These are phyloP conservation scores for Cavia aperea DNA, from an alignment of 2,113 vertebrate species.

Conservation along the genomic window DNA sequence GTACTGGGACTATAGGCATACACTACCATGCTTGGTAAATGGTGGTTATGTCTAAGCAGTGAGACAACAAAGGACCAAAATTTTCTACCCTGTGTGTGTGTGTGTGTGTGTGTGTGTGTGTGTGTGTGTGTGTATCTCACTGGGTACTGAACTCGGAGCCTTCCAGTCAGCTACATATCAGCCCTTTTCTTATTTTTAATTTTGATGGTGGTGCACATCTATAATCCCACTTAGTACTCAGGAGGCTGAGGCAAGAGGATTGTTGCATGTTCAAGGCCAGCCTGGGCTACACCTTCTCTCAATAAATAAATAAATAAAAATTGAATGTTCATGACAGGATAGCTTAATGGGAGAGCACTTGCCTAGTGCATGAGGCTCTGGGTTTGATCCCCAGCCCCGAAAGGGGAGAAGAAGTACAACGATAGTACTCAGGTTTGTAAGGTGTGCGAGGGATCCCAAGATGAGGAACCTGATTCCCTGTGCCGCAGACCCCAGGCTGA, in stretches of 20 bases:
- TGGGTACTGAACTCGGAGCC: no score
- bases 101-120: not conserved
- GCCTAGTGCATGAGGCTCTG: not conserved
- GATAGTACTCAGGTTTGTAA: not conserved
- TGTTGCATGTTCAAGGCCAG: not conserved
- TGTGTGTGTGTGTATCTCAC: not conserved
- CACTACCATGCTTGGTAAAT: not conserved
- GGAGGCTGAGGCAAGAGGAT: not conserved
- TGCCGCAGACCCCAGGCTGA: not conserved
- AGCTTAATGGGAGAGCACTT: no score
- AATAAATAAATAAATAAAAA: no score
- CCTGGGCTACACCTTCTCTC: not conserved
- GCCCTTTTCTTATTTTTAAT: not conserved
- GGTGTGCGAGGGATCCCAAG: not conserved
- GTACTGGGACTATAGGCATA: not conserved
- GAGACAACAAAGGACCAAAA: not conserved
- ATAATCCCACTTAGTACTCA: no score
- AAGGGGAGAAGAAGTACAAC: not conserved
- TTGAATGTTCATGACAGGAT: no score
- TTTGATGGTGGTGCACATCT: not conserved
- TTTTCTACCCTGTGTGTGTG: not conserved
- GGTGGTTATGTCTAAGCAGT: not conserved
- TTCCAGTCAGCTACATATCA: no score
- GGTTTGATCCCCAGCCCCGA: not conserved
- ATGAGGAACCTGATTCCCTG: not conserved